Conservation (phyloP, 2,888 invertebrate genomes). For the Nymphalis urticae region DNA sequence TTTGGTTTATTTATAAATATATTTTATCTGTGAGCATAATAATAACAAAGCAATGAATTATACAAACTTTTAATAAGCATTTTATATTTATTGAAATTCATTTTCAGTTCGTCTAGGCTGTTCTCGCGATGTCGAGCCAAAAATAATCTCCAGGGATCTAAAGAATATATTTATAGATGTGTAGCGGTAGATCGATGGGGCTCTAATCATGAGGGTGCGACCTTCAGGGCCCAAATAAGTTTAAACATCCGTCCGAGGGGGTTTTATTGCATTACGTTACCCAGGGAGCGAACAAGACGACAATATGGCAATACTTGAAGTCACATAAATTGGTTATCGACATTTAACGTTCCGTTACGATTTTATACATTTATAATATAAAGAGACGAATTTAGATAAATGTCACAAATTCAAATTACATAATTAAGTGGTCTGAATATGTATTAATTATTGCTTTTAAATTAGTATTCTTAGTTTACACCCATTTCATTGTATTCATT, state of each 20-base stretch:
- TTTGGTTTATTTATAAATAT: too few species aligned
- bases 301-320: conserved; percentile 22
- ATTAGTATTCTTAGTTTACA: too few species aligned
- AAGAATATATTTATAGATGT: conserved; percentile 27
- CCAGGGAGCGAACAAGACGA: conserved; percentile 37
- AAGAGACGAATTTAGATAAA: neutral
- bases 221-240: conserved; percentile 43
- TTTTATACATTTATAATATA: neutral
- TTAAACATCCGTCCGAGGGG: conserved; percentile 45
- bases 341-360: conserved; percentile 8
- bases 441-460: too few species aligned
- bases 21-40: too few species aligned
- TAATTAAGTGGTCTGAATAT: too few species aligned
- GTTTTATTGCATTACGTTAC: conserved; percentile 43
- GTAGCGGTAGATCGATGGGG: conserved; percentile 21
- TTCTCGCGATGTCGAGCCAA: neutral
- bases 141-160: conserved; percentile 12
- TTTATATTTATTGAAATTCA: too few species aligned
- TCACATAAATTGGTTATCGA: conserved; percentile 16
- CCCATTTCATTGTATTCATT: too few species aligned
- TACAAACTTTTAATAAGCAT: too few species aligned
- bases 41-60: too few species aligned
- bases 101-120: neutral
- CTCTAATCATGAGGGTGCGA: conserved; percentile 30
- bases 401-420: too few species aligned